Percentiles rank a stretch among this genome's conserved stretches.
phyloP scores from a whole-genome alignment of 2,888 invertebrate species.

The Priocnemis perturbator region DNA sequence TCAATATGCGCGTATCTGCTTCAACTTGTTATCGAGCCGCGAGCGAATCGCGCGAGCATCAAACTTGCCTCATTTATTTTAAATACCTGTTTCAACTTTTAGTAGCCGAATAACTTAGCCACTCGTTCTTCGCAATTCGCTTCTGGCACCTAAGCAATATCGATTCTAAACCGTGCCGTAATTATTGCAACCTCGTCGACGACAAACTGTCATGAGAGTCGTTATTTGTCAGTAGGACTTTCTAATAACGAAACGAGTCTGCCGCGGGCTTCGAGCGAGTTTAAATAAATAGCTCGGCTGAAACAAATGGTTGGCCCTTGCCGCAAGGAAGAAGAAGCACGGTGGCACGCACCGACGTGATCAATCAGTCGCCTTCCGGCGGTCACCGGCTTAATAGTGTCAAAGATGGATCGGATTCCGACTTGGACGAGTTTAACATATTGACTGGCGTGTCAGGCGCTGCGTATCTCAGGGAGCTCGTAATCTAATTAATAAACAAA shows the following conservation, averaged over 20 bases:
- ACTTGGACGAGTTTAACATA: constrained; percentile 17
- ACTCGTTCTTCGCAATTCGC: too few species aligned
- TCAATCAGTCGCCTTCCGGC: constrained; percentile 60
- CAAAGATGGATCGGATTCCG: constrained; percentile 49
- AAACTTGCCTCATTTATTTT: too few species aligned
- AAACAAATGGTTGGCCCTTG: constrained; percentile 66
- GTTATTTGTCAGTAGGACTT: constrained; percentile 57
- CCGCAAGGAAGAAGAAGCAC: constrained; percentile 49
- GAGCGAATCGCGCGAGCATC: too few species aligned
- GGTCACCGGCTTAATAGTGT: constrained; percentile 48
- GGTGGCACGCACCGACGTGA: constrained; percentile 67
- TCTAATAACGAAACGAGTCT: constrained; percentile 54
- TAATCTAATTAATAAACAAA: too few species aligned
- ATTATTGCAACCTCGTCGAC: constrained; percentile 5
- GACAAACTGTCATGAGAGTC: constrained; percentile 44
- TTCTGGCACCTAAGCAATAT: too few species aligned
- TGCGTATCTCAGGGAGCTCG: not conserved
- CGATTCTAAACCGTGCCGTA: not conserved
- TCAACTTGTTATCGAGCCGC: too few species aligned
- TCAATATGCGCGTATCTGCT: too few species aligned
- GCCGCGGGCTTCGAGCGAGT: constrained; percentile 37
- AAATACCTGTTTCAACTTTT: too few species aligned
- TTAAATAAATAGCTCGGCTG: constrained; percentile 62
- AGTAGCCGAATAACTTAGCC: too few species aligned
- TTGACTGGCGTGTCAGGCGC: not conserved